phyloP scores from a whole-genome alignment of 2,797 vertebrate species.

The Microctenopoma stevenorrisi region DNA sequence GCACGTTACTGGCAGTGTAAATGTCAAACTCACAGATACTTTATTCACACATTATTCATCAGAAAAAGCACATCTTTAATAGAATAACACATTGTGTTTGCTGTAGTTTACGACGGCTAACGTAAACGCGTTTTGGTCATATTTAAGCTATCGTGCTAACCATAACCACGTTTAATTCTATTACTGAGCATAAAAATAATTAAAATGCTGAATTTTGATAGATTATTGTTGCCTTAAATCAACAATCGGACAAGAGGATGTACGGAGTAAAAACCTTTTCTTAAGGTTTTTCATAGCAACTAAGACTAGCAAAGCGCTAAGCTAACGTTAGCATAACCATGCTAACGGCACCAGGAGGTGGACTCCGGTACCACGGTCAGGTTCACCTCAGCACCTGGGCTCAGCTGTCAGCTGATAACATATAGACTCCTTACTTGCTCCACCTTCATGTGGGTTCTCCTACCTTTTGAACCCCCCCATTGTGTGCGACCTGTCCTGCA shows the following conservation, averaged over 20 bases:
- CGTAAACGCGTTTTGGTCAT: no score
- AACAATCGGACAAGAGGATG: accelerated
- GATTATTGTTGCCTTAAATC: not conserved
- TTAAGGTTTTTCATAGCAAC: not conserved
- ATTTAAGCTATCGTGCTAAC: not conserved
- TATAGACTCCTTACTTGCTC: no score
- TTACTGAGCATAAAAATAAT: accelerated
- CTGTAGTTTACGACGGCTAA: no score
- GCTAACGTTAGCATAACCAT: no score
- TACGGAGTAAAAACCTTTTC: no score
- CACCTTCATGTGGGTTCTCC: not conserved
- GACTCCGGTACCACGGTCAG: not conserved
- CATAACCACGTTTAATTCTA: not conserved
- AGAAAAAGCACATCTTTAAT: no score
- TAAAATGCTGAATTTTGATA: not conserved
- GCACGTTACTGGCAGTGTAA: no score
- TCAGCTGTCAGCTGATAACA: not conserved
- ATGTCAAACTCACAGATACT: no score
- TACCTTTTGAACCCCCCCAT: not conserved
- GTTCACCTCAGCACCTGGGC: not conserved
- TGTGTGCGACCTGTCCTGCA: not conserved
- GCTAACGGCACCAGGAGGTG: not conserved
- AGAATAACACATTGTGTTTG: no score
- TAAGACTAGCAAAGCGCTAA: not conserved
- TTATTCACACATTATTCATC: no score